A percentile compares a stretch with the other conserved stretches of the same genome.
Conservation (phyloP, 2,113 vertebrate species). For the Acrocephalus kingi region DNA sequence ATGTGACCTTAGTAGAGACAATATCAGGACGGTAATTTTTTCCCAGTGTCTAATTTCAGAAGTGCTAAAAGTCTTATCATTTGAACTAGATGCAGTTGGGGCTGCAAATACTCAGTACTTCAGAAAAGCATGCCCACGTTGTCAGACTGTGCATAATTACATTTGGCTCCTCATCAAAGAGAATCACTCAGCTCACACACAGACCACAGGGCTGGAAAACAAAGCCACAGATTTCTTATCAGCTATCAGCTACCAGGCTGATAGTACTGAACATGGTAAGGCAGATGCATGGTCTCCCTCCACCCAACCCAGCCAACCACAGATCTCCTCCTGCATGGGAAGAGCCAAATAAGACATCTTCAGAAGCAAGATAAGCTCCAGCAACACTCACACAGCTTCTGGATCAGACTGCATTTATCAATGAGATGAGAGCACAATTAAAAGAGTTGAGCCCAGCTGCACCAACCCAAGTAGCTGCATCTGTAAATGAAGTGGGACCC, state of each 20-base stretch:
- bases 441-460: neutral
- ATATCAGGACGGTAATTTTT: neutral
- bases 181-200: neutral
- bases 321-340: neutral
- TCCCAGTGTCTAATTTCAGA: neutral
- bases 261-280: neutral
- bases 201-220: neutral
- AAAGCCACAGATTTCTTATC: neutral
- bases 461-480: neutral
- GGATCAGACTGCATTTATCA: neutral
- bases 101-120: neutral
- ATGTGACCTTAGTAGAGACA: neutral
- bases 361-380: neutral
- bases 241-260: neutral
- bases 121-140: neutral
- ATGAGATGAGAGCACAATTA: neutral
- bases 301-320: neutral
- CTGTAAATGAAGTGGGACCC: neutral
- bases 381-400: neutral
- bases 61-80: neutral
- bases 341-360: neutral
- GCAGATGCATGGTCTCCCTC: neutral
- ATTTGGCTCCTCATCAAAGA: conserved; percentile 7
- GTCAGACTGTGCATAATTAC: neutral
- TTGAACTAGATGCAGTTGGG: neutral